Conservation (phyloP, 1,140 invertebrate species). For the Melanaphis sacchari region DNA sequence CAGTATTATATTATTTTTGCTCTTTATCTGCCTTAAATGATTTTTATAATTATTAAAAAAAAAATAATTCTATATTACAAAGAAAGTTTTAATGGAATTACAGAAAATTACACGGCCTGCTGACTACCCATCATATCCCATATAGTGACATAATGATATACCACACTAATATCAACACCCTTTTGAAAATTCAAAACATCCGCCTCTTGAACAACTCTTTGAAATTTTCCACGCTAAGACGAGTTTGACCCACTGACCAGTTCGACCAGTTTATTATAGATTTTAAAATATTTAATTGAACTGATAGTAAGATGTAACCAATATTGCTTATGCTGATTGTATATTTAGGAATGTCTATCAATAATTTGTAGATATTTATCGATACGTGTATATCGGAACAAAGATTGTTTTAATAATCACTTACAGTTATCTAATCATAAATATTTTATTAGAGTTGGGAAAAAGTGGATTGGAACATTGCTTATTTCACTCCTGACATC, state of each 20-base stretch:
- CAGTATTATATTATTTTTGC: neutral
- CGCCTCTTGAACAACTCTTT: neutral
- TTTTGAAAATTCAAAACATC: neutral
- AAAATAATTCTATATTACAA: too few species aligned
- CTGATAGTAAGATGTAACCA: neutral
- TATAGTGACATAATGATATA: neutral
- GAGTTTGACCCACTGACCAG: neutral
- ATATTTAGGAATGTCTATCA: neutral
- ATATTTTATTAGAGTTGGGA: conserved; percentile 78
- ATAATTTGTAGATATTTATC: neutral
- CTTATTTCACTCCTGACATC: conserved; percentile 88
- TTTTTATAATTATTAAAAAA: too few species aligned
- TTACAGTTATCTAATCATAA: neutral
- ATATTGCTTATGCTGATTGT: neutral
- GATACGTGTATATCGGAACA: neutral
- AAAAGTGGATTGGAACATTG: conserved; percentile 79
- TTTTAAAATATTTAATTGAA: neutral
- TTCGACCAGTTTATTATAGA: neutral
- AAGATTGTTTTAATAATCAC: neutral
- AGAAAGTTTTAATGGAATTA: too few species aligned
- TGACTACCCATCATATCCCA: neutral
- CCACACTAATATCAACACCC: neutral
- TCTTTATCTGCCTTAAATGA: neutral
- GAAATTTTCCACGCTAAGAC: neutral
- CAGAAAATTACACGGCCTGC: neutral